Evolutionary conservation across 2,888 invertebrate species (phyloP), one percentile per base, ranked within the genome.

Genomic region (Noctua fimbriata): DNA sequence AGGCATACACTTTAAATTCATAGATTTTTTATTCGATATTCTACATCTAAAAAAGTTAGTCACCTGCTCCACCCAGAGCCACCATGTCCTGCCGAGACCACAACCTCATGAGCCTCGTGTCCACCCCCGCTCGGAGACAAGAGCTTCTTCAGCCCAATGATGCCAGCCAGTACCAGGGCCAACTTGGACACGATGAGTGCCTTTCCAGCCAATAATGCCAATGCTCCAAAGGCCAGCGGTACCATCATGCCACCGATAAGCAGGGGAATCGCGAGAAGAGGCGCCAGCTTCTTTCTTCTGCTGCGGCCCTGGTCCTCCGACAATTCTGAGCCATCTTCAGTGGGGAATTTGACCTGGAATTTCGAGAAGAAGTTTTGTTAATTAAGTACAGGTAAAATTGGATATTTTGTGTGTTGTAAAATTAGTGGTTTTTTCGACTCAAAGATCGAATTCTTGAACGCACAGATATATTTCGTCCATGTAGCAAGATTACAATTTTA

Each of bases 81-180:
- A 79, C 98, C 97, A 84, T 98, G 97, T 76, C 97, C 98, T 72
- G 98, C 97, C 16, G 97, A 97, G 24, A 98, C 98, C 0, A 98
- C 98, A 47, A 98, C 97, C 89, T 98, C 98, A 90, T 98, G 98
- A 28, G 97, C 97, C 76, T 97, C 97, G 79, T 98, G 98, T 18
- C 97, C 97, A 79, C 97, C 97, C 12, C 97, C 97, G 55, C 97
- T 97, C 5, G 98, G 97, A 41, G 98, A 98, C 69, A 98, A 96
- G 52, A 99, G 97, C 91, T 98, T 98, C 97, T 98, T 98, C 94
- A 99, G 96, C 6, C 98, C 98, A 88, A 98, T 98, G 90, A 98
- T 98, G 87, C 98, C 98, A 81, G 98, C 98, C 73, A 98, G 95
- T 0, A 98, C 98, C 76, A 98, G 94, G 0, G 98, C 98, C 88